Percentiles rank a stretch among this genome's conserved stretches.
Conservation (phyloP, 1,140 invertebrate species). For the Papilio aristodemus region DNA sequence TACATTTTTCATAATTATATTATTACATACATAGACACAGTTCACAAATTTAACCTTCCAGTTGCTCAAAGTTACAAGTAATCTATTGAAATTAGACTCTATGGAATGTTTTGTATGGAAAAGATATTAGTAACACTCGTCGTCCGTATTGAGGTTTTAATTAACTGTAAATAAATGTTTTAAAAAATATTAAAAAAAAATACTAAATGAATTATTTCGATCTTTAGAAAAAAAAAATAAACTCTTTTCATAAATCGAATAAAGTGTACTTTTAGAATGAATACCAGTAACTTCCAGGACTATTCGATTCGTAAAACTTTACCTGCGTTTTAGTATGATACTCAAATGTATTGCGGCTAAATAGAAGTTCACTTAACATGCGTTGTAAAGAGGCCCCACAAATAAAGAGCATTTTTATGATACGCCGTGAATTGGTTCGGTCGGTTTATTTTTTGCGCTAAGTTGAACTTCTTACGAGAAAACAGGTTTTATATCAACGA, state of each 20-base stretch:
- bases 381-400: not conserved
- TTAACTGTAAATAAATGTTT: no score
- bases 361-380: not conserved
- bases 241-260: not conserved
- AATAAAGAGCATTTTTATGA: conserved; percentile 14
- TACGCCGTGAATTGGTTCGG: not conserved
- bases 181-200: no score
- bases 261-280: not conserved
- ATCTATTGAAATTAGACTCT: no score
- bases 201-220: no score
- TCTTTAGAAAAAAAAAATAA: no score
- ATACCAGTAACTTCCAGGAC: not conserved
- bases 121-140: no score
- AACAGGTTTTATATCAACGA: not conserved
- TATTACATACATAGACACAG: not conserved
- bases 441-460: not conserved
- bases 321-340: not conserved
- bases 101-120: no score
- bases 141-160: no score
- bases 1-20: not conserved
- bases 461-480: not conserved
- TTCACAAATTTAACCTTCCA: no score
- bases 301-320: conserved; percentile 5
- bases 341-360: not conserved
- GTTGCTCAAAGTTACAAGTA: no score